Evolutionary conservation across 2,113 vertebrate species (phyloP), one percentile per base, ranked within the genome.

Genomic region (Pipra filicauda): DNA sequence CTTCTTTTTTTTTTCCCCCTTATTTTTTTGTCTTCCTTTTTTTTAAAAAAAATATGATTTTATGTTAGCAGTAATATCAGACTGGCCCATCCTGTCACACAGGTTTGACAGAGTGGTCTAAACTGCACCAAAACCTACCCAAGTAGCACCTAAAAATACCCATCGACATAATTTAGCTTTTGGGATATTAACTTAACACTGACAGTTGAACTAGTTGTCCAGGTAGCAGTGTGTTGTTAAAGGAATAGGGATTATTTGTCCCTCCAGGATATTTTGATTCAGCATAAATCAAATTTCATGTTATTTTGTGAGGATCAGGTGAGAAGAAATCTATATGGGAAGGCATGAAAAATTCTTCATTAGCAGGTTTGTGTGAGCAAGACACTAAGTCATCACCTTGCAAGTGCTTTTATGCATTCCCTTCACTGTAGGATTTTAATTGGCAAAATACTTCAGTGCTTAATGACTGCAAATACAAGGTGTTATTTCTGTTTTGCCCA

Each of bases 351-450:
- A 75, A 30, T 33, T 70, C 58, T 91, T 54, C 62, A 72, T 78
- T 65, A 87, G 20, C 20, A 65, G 43, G 15, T 61, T 20, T 39
- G 14, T 75, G 74, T 92, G 70, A 94, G 78, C 43, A 85, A 65
- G 70, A 69, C 70, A 21, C 85, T 39, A 89, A 96, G 28, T 93
- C 80, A 89, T 37, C 61, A 33, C 21, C 65, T 44, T 59, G 37
- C 28, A 44, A 80, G 20, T 16, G 18, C 59, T 88, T 71, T 67
- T 54, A 7, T 27, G 43, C 64, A 37, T 87, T 81, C 52, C 44
- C 62, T 94, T 69, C 89, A 7, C 70, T 17, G 57, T 7, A 78
- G 89, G 70, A 49, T 92, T 95, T 91, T 95, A 96, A 95, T 89
- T 96, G 93, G 74, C 41, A 85, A 72, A 91, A 82, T 49, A 70